Conservation (phyloP, 2,113 vertebrate species). For the Scomber japonicus region DNA sequence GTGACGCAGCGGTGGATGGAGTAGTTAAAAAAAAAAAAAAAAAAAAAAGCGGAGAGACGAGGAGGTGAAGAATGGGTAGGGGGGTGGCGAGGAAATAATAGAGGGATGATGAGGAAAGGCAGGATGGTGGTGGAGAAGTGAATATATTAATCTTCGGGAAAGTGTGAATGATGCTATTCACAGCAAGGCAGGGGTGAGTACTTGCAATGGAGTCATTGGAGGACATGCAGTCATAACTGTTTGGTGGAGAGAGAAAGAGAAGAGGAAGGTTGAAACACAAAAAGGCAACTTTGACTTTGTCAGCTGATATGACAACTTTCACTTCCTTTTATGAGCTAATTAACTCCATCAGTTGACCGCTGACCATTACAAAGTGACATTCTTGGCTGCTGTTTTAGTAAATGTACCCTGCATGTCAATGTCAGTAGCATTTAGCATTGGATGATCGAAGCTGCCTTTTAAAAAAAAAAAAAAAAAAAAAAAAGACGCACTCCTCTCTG, state of each 20-base stretch:
- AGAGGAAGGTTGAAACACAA: no score
- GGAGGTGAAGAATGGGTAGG: constrained; percentile 19
- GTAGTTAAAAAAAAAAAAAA: constrained; percentile 34
- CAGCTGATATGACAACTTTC: constrained; percentile 1
- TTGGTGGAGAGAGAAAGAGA: neutral
- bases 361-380: neutral
- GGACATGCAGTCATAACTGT: neutral
- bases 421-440: no score
- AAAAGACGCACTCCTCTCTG: no score
- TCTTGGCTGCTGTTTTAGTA: neutral
- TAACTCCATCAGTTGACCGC: neutral
- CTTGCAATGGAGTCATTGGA: constrained; percentile 18
- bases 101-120: constrained; percentile 17
- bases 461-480: no score
- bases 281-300: neutral
- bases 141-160: constrained; percentile 17
- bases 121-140: neutral
- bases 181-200: neutral
- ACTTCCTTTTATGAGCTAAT: neutral
- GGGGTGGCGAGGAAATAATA: constrained; percentile 25
- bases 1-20: constrained; percentile 34
- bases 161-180: neutral
- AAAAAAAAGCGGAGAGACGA: constrained; percentile 13
- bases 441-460: no score
- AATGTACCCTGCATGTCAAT: no score